These are phyloP conservation scores for Panorpa germanica DNA, from an alignment of 2,888 invertebrate species.

Conservation along the genomic window DNA sequence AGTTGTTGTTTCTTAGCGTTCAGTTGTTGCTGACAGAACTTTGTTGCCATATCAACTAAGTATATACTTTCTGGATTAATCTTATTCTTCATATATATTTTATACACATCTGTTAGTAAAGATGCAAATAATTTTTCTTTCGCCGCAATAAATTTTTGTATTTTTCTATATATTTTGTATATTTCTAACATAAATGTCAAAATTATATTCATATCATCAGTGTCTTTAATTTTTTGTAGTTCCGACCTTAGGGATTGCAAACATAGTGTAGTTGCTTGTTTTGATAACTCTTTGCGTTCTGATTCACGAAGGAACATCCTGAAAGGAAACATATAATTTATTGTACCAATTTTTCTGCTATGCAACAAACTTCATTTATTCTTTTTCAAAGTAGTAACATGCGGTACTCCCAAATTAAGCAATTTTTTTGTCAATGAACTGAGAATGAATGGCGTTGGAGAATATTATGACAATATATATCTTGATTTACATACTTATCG, in stretches of 20 bases:
- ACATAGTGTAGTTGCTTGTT: slow-evolving; percentile 58
- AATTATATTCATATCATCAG: slow-evolving; percentile 29
- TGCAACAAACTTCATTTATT: slow-evolving; percentile 4
- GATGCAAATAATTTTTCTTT: slow-evolving; percentile 41
- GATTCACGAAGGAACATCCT: slow-evolving; percentile 70
- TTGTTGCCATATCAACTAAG: slow-evolving; percentile 44
- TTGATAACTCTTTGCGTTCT: slow-evolving; percentile 63
- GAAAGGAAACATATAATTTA: slow-evolving; percentile 14
- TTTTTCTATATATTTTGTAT: slow-evolving; percentile 48
- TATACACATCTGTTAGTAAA: slow-evolving; percentile 50
- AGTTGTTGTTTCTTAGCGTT: slow-evolving; percentile 35
- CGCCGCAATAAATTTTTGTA: slow-evolving; percentile 36
- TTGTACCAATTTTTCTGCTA: slow-evolving; percentile 2
- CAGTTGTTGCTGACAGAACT: slow-evolving; percentile 46
- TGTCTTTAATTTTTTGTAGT: slow-evolving; percentile 31
- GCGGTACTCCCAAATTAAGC: not conserved
- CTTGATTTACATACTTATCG: slow-evolving; percentile 44
- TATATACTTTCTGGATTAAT: slow-evolving; percentile 40
- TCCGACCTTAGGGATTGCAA: slow-evolving; percentile 47
- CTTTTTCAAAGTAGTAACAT: slow-evolving; percentile 3
- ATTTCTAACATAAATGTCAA: slow-evolving; percentile 33
- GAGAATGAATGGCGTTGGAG: not conserved
- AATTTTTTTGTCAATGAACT: slow-evolving; percentile 2
- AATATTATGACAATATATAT: not conserved
- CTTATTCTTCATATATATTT: slow-evolving; percentile 37